phyloP scores from a whole-genome alignment of 1,140 invertebrate species.

The Drosophila nigromelanica region DNA sequence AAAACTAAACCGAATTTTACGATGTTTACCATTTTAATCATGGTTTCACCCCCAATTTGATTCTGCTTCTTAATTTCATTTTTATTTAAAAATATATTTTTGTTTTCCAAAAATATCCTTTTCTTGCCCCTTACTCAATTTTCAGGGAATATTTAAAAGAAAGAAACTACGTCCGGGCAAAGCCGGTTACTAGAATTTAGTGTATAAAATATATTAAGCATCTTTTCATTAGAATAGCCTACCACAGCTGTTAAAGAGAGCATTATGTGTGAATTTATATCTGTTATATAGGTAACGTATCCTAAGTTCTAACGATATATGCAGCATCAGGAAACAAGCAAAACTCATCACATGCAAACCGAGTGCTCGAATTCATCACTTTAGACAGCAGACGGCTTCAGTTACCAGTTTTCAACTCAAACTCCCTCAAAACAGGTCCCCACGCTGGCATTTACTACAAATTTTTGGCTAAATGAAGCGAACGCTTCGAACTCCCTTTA shows the following conservation, averaged over 20 bases:
- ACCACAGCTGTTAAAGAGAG: neutral
- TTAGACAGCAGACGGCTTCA: slow-evolving; percentile 45
- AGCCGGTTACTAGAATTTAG: too few species aligned
- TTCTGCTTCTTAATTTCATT: too few species aligned
- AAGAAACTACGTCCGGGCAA: too few species aligned
- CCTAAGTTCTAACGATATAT: neutral
- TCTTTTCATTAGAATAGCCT: neutral
- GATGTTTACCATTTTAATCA: too few species aligned
- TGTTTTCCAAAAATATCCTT: too few species aligned
- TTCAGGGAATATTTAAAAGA: too few species aligned
- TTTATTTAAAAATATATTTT: too few species aligned
- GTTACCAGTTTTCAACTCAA: neutral
- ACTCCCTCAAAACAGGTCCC: neutral
- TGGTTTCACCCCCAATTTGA: too few species aligned
- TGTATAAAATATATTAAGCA: neutral
- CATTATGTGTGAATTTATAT: neutral
- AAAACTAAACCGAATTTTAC: too few species aligned
- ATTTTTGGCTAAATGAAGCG: slow-evolving; percentile 74
- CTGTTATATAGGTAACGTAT: neutral
- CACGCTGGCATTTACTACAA: slow-evolving; percentile 43
- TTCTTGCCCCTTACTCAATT: too few species aligned
- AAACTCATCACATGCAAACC: slow-evolving; percentile 32
- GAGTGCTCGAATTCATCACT: slow-evolving; percentile 73
- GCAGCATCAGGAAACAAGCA: slow-evolving; percentile 9
- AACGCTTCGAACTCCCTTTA: slow-evolving; percentile 32